phyloP scores from a whole-genome alignment of 2,113 vertebrate species.

The Todiramphus chloris region DNA sequence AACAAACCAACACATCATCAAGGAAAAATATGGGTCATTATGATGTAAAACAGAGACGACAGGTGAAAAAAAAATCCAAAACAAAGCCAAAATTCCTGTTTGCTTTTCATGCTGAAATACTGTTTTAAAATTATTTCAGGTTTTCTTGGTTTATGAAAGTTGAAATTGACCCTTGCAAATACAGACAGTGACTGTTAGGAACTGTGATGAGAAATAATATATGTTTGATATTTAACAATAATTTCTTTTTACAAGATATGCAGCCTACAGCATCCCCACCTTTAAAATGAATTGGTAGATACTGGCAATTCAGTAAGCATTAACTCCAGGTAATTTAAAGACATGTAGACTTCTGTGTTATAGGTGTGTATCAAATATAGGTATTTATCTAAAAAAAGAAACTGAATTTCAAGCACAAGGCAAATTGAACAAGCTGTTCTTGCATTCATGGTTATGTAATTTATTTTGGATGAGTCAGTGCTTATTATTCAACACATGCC shows the following conservation, averaged over 20 bases:
- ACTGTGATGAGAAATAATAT: background rate
- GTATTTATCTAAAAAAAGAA: background rate
- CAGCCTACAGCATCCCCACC: background rate
- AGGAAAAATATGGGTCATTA: background rate
- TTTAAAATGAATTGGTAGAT: background rate
- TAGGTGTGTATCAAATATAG: background rate
- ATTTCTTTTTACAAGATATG: background rate
- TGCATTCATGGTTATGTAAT: background rate
- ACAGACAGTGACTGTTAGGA: background rate
- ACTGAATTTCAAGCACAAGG: background rate
- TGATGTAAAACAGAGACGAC: background rate
- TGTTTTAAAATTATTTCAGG: background rate
- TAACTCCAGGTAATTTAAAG: background rate
- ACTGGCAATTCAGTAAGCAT: background rate
- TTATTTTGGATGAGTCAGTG: background rate
- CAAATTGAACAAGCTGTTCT: constrained; percentile 4
- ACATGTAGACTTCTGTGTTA: background rate
- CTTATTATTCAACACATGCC: background rate
- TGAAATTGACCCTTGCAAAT: background rate
- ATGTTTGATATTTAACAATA: background rate
- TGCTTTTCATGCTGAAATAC: background rate
- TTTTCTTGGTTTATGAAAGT: background rate
- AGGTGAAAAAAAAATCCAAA: constrained; percentile 18
- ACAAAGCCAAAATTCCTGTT: background rate
- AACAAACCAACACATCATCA: background rate